Base-by-base conservation (phyloP, 30 jellyfish, hydroid and myxozoan genomes). In the Aurelia sp. region DNA sequence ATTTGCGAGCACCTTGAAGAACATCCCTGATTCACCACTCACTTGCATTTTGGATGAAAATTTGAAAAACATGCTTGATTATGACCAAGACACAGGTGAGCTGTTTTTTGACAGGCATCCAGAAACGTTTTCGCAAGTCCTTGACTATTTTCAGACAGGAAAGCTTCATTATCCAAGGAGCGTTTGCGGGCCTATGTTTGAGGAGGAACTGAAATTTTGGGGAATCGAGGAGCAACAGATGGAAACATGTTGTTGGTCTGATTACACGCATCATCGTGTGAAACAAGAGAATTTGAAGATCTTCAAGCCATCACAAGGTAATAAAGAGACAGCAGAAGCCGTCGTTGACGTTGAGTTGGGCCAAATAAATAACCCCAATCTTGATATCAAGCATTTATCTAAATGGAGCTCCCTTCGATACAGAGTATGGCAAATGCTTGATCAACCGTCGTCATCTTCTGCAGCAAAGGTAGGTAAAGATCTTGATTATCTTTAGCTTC, bases 201-300 rank as follows among this genome's bases (percentile, higher is more conserved):
- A 92, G 73, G 96, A 88, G 22, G 98, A 92, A 69, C 76, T 92
- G 79, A 79, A 85, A n/a, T 92, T 86, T 62, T 92, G 98, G 98
- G 98, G 98, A 44, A 88, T 92, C 37, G 95, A 92, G 41, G 98
- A 92, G 85, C 96, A 93, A 53, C 98, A 92, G 78, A 92, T 92
- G 98, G 98, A 92, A 78, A 87, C 97, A 3, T 92, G 98, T 53
- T 92, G 98, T 62, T 92, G 98, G 98, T 91, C 92, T 53, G 79
- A 84, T 27, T 92, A 92, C 87, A 87, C 98, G 11, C 93, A 77
- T 20, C 95, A 86, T 73, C 92, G 97, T 5, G 98, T 79, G 55
- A 87, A 91, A 21, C 97, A 92, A 64, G 97, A 92, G 66, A 61
- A 87, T 64, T 62, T 92, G 66, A 75, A 88, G 67, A 61, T 86